These are phyloP conservation scores for Homarus gammarus DNA, from an alignment of 2,888 invertebrate species.

Conservation along the genomic window DNA sequence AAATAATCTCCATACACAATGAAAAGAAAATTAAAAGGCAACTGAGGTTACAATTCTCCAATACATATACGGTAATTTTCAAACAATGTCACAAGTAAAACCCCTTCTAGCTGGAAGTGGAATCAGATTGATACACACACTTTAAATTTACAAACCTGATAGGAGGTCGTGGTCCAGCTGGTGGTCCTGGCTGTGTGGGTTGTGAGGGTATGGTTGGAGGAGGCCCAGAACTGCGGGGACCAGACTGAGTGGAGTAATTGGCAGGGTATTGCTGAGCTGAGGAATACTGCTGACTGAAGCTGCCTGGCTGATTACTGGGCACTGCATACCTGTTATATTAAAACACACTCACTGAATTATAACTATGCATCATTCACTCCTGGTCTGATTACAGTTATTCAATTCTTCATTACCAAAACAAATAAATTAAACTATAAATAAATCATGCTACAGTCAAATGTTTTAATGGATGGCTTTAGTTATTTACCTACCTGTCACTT, in stretches of 20 bases:
- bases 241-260: slow-evolving; percentile 25
- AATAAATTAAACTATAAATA: too few relatives aligned
- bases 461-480: too few relatives aligned
- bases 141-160: slow-evolving; percentile 15
- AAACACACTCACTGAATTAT: neutral
- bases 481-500: too few relatives aligned
- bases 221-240: slow-evolving; percentile 12
- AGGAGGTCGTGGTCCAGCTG: slow-evolving; percentile 20
- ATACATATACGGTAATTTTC: neutral
- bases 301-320: slow-evolving; percentile 14
- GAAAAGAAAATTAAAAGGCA: neutral
- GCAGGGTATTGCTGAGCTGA: slow-evolving; percentile 23
- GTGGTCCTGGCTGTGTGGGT: slow-evolving; percentile 8
- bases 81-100: neutral
- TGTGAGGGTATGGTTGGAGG: slow-evolving; percentile 19
- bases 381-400: too few relatives aligned
- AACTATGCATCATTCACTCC: too few relatives aligned
- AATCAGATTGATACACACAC: too few relatives aligned
- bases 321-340: slow-evolving; percentile 17
- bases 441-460: too few relatives aligned
- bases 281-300: slow-evolving; percentile 22
- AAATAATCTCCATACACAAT: too few relatives aligned
- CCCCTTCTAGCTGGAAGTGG: neutral
- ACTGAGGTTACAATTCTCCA: neutral
- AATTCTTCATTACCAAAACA: too few relatives aligned